Base-by-base conservation (phyloP, 2,888 invertebrate species). In the Archips xylosteana region DNA sequence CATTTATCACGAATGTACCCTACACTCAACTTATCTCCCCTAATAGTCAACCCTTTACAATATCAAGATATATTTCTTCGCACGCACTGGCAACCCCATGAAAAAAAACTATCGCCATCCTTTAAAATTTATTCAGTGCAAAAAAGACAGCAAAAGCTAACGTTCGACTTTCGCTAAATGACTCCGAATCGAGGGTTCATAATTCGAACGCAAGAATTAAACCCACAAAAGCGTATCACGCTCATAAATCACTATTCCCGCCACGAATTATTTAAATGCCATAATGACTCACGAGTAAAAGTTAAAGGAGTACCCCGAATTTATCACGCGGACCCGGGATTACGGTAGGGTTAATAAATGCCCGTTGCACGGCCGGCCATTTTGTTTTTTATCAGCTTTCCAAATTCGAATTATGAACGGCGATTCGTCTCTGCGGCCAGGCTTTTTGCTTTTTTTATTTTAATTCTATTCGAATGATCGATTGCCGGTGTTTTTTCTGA, bases 211-310 rank as follows among this genome's bases (percentile, higher is more conserved):
- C 74, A 74, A 65, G 74, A 74, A 69, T 74, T 70, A 74, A 74
- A 74, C 61, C 74, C 74, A 70, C 74, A 74, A 74, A 74, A 74
- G 74, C 85, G 83, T 89, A 90, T 89, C 89, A 76, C 67, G 59
- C 60, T 70, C 76, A 89, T 92, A 92, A 92, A 92, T 92, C 92
- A 92, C 82, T 89, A 85, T 85, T 82, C 87, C 86, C 79, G 83
- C 83, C 86, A 86, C 89, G 91, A 94, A 92, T 92, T 95, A 95
- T 95, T 95, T 94, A 92, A 94, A 94, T 91, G 87, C 91, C 90
- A 91, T 95, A 95, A 95, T 94, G 93, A 93, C 89, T 91, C 90
- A 89, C 87, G 92, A 85, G 87, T 84, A 89, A 90, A 89, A 87
- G 89, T 89, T 88, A 85, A 86, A 86, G 84, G 85, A 87, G 89